Evolutionary conservation across 2,888 invertebrate species (phyloP).

Genomic region (Scaptomyza cyrtandrae): DNA sequence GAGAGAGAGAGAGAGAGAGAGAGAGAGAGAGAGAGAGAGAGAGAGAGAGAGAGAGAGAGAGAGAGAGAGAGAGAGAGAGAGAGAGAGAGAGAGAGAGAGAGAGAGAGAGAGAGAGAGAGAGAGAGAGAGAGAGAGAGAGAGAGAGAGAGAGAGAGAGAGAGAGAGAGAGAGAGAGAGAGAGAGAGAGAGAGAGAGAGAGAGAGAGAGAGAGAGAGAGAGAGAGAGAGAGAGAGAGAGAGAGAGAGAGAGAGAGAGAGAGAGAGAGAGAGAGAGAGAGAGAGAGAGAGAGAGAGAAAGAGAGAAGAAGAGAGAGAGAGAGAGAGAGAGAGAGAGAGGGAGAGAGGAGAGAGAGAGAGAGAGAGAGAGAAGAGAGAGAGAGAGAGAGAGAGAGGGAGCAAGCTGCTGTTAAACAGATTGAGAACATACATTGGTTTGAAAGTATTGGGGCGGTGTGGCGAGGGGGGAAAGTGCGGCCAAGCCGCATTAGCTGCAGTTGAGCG

Average conservation of each 20-base stretch:
- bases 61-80: not conserved
- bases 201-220: not conserved
- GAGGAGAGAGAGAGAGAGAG: too few relatives aligned
- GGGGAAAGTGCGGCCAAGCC: slow-evolving; percentile 38
- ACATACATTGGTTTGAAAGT: slow-evolving; percentile 12
- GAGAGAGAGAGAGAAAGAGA: not conserved
- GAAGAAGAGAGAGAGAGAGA: too few relatives aligned
- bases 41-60: not conserved
- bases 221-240: not conserved
- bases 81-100: not conserved
- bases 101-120: too few relatives aligned
- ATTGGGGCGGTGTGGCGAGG: not conserved
- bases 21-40: not conserved
- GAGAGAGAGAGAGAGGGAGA: not conserved
- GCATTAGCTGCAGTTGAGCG: slow-evolving; percentile 79
- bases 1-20: not conserved
- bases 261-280: too few relatives aligned
- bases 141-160: not conserved
- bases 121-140: not conserved
- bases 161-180: not conserved
- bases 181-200: not conserved
- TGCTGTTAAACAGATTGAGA: slow-evolving; percentile 19
- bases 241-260: not conserved
- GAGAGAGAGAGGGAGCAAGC: too few relatives aligned
- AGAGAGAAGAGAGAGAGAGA: not conserved